These are phyloP conservation scores for Rafetus swinhoei DNA, from an alignment of 2,113 vertebrate species.

Conservation along the genomic window DNA sequence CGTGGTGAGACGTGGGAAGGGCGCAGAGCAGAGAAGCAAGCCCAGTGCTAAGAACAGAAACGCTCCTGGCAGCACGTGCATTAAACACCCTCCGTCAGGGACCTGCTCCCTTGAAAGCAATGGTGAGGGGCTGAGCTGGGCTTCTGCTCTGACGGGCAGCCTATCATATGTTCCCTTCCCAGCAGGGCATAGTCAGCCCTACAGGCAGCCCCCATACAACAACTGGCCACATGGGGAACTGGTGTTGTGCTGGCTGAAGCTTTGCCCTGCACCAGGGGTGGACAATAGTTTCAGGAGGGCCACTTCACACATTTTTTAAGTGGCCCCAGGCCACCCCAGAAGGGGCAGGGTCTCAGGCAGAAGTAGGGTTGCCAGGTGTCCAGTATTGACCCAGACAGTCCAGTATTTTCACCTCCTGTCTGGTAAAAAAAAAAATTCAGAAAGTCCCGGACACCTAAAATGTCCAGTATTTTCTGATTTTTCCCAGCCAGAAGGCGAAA, in stretches of 20 bases:
- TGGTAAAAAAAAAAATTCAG: too few species aligned
- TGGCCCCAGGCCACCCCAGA: too few species aligned
- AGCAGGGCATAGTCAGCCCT: neutral
- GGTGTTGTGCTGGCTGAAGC: neutral
- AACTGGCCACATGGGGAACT: neutral
- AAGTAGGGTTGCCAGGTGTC: too few species aligned
- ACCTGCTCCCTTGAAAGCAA: neutral
- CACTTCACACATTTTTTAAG: too few species aligned
- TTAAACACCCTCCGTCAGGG: neutral
- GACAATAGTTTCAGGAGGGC: too few species aligned
- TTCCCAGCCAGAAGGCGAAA: too few species aligned
- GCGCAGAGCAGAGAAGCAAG: neutral
- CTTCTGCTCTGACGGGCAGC: neutral
- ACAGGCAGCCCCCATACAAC: neutral
- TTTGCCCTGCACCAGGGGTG: too few species aligned
- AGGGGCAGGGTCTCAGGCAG: too few species aligned
- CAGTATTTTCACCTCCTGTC: too few species aligned
- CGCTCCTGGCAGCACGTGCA: neutral
- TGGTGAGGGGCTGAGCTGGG: neutral
- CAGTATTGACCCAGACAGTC: too few species aligned
- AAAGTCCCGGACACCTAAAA: too few species aligned
- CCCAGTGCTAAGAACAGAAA: neutral
- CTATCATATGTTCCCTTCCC: neutral
- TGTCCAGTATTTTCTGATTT: too few species aligned
- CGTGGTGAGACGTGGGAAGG: neutral